Evolutionary conservation across 2,888 invertebrate species (phyloP), one percentile per base, ranked within the genome.

Genomic region (Meghimatium bilineatum): DNA sequence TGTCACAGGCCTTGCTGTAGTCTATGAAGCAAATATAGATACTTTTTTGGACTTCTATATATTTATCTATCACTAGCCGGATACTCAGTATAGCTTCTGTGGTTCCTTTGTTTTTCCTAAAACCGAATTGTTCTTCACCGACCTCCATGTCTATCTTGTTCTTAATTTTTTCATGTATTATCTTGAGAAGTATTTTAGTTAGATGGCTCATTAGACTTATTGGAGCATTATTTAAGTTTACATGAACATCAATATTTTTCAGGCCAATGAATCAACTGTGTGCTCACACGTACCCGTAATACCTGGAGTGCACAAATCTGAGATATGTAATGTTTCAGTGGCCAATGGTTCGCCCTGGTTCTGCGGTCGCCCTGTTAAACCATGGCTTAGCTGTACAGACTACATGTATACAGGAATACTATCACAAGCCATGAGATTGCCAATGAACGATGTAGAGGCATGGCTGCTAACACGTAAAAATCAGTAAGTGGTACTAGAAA

Each of bases 291-390:
- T 63, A 26, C 69, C 44, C 2, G 56, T 80, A 20, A 29, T 80
- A 49, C 80, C 80, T 1, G 80, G 80, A 10, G 32, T 23, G 36
- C 10, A 67, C 67, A 23, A 34, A n/a, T n/a, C 63, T 8, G 69
- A 80, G 32, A 29, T 80, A 44, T 80, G 80, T 80, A 52, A 80
- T 38, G 29, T 69, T 10, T 52, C 80, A 10, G 56, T 32, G n/a
- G 12, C 26, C 44, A 80, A 80, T 32, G 69, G 80, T 12, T 49
- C 80, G 2, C 80, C 80, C 32, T 80, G 69, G 69, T 80, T n/a
- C 26, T 80, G 80, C 34, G 80, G 80, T 0, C 80, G 49, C 29
- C 80, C 80, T 12, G 80, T 80, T 20, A 80, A 80, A 32, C 56
- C 60, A 44, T n/a, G 38, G 34, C 69, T 80, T n/a, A 44, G 17